Evolutionary conservation across 2,888 invertebrate species (phyloP).

Genomic region (Ischnus inquisitorius): DNA sequence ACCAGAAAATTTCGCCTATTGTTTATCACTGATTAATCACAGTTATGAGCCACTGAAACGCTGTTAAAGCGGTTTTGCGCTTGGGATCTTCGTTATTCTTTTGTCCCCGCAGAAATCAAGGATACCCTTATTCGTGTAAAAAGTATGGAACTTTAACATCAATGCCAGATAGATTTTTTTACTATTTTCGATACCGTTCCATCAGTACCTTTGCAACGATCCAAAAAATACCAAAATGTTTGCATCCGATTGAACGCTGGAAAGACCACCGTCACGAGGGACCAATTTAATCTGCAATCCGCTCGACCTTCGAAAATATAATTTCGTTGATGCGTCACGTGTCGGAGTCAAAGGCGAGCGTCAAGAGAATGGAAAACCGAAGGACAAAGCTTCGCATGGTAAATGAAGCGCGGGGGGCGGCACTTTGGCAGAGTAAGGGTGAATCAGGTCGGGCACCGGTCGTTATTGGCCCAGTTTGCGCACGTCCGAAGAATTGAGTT

Average conservation of each 20-base stretch:
- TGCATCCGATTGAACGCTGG: not conserved
- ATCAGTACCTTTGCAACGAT: no score
- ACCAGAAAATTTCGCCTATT: not conserved
- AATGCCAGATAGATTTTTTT: no score
- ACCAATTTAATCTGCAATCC: not conserved
- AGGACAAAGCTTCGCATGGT: conserved; percentile 30
- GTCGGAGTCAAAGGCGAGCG: not conserved
- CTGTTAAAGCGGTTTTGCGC: not conserved
- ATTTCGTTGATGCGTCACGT: conserved; percentile 13
- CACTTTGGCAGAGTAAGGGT: not conserved
- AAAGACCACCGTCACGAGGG: not conserved
- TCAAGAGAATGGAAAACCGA: conserved; percentile 28
- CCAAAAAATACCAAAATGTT: no score
- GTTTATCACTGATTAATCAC: not conserved
- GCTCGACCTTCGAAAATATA: conserved; percentile 18
- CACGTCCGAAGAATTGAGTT: conserved; percentile 62
- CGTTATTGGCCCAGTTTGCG: conserved; percentile 38
- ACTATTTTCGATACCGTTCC: no score
- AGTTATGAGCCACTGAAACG: not conserved
- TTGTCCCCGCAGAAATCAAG: no score
- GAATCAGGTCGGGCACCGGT: conserved; percentile 45
- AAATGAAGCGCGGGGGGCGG: conserved; percentile 32
- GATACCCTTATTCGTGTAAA: no score
- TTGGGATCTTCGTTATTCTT: not conserved
- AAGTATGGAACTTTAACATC: no score